These are phyloP conservation scores for Pangasius macronema DNA, from an alignment of 2,797 vertebrate genomes.

Conservation along the genomic window DNA sequence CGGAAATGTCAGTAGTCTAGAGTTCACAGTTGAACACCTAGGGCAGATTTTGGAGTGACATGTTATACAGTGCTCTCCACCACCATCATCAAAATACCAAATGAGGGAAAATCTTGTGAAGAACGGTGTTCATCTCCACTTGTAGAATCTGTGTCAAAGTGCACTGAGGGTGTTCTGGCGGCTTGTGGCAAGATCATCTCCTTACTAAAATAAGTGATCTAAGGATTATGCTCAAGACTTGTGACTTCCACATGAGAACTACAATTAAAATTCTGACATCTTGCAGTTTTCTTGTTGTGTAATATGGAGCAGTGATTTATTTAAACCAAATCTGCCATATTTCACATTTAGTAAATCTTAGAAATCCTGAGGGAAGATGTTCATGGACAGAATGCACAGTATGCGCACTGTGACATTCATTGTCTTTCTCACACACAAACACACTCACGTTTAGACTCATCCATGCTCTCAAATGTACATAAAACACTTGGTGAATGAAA, in stretches of 20 bases:
- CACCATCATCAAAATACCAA: neutral
- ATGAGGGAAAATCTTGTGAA: neutral
- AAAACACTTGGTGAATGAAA: constrained; percentile 67
- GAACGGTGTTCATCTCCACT: neutral
- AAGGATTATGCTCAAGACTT: neutral
- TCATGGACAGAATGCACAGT: constrained; percentile 17
- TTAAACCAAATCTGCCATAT: constrained; percentile 8
- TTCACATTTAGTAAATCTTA: neutral
- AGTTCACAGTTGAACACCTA: neutral
- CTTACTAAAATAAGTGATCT: neutral
- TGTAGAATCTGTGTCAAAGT: neutral
- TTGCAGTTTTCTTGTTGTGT: neutral
- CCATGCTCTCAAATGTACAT: constrained; percentile 50
- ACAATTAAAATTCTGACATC: neutral
- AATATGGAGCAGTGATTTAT: neutral
- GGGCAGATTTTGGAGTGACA: neutral
- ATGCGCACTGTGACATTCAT: constrained; percentile 43
- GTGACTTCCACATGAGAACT: neutral
- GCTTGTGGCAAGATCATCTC: neutral
- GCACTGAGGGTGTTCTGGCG: neutral
- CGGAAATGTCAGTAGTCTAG: no score
- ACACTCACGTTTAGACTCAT: constrained; percentile 47
- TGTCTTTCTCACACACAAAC: constrained; percentile 38
- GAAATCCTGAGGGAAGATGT: neutral
- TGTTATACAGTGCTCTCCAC: neutral